Base-by-base conservation (phyloP, 30 jellyfish, hydroid and myxozoan genomes). In the Chironex yamaguchii region DNA sequence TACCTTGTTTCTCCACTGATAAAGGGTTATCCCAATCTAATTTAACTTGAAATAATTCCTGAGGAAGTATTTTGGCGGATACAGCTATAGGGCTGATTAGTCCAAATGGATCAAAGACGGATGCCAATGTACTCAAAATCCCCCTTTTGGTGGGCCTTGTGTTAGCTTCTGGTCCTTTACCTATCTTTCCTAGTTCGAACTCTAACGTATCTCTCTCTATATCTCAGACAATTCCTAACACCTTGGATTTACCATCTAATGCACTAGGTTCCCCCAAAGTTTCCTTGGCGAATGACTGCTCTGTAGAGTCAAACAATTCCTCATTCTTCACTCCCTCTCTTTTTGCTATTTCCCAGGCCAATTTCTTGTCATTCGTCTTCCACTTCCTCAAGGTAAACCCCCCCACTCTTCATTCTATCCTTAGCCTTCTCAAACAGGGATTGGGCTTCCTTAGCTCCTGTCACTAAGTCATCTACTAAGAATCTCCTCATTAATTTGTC, bases 31-130 rank as follows among this genome's bases (percentile, higher is more conserved):
- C 76, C 87, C 87, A 75, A 0, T 42, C 89, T 52, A 52, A 25
- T 48, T 52, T 52, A 29, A 9, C 36, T n/a, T n/a, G n/a, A n/a
- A n/a, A 75, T 30, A 75, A 32, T 14, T 75, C 87, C 62, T 50
- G 87, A 65, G 54, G 54, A 26, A 75, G 33, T 11, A 75, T 64
- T 32, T 30, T 75, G 20, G 76, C 75, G 52, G 76, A 28, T 17
- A 75, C 29, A n/a, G 75, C 11, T 12, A 75, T 14, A 21, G 87
- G 76, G 24, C 76, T 49, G 48, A 71, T 71, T 30, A 75, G 0
- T 12, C 76, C 87, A 20, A n/a, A 76, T 75, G 76, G 86, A 32
- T 73, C 86, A 73, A 36, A 73, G 9, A 73, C 24, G 51, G 73
- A 21, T n/a, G 86, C 71, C 36, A 73, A 27, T 28, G 26, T 73